These are phyloP conservation scores for Equus quagga DNA, from an alignment of 2,113 vertebrate species.

Conservation along the genomic window DNA sequence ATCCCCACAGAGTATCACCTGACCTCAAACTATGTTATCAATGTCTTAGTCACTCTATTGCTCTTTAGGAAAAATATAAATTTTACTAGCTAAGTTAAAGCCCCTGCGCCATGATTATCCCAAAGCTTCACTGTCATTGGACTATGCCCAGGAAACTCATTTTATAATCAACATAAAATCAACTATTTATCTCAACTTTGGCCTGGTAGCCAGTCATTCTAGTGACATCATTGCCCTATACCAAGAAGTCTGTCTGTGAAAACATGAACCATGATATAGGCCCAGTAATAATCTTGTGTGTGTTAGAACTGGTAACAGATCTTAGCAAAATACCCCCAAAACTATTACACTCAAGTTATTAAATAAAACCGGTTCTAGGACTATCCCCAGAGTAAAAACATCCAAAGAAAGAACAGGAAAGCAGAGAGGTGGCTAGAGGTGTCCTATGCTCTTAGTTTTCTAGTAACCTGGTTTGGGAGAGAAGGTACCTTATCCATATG, in stretches of 20 bases:
- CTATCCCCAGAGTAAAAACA: not conserved
- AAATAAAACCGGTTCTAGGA: constrained; percentile 18
- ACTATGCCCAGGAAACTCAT: not conserved
- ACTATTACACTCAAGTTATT: not conserved
- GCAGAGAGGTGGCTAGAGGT: not conserved
- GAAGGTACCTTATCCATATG: constrained; percentile 96
- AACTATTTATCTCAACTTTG: not conserved
- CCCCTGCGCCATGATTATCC: not conserved
- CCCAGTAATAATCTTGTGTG: not conserved
- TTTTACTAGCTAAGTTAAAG: not conserved
- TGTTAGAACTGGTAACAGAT: not conserved
- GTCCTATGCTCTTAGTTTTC: not conserved
- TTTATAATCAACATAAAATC: constrained; percentile 23
- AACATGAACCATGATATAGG: not conserved
- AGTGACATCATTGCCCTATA: not conserved
- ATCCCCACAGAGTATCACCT: not conserved
- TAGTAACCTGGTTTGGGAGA: not conserved
- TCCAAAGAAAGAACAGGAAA: not conserved
- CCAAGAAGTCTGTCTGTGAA: not conserved
- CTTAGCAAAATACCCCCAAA: not conserved
- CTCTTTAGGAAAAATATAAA: not conserved
- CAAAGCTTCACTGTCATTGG: not conserved
- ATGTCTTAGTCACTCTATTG: not conserved
- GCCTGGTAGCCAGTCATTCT: not conserved
- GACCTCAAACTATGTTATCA: not conserved